Evolutionary conservation across 2,113 vertebrate species (phyloP), one percentile per base, ranked within the genome.

Genomic region (Tenrec ecaudatus): DNA sequence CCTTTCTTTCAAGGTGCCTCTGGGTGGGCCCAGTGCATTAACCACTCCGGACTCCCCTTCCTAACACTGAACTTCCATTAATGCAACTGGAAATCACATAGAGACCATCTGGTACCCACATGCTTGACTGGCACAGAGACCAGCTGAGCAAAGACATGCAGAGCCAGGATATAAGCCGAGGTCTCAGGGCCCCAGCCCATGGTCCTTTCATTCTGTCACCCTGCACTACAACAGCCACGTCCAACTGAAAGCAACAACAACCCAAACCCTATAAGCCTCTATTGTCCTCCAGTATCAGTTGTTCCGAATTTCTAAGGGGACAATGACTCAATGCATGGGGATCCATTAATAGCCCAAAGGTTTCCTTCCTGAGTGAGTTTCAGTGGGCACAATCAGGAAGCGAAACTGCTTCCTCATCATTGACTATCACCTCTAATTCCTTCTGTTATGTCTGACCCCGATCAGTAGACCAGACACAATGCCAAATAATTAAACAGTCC

Each of bases 401-500:
- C n/a, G 95, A 88, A 73, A 40, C 91, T 47, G 15, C 57, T 94
- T 62, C 36, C 88, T 87, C 75, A 33, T 87, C 62, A 73, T 73
- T 64, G 33, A 86, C 89, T 80, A 82, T 94, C n/a, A 90, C 73
- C 38, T 92, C 75, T 88, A 58, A 12, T 76, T 91, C 62, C 33
- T 29, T 92, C 27, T 69, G 47, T n/a, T 66, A 29, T 66, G 38
- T 77, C 87, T 82, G 89, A 43, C 6, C 4, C 66, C 86, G 71
- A 60, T 93, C 58, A 90, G 76, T 33, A 90, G 88, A 40, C 89
- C 83, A 40, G 82, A 95, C 58, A 90, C 0, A 82, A 88, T 87
- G 75, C 47, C 75, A 93, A 93, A 86, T 93, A 77, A 95, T 93
- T 90, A 93, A 82, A 94, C 53, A 88, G 81, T 15, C 33, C n/a